Evolutionary conservation across 2,797 vertebrate genomes (phyloP), one percentile per base, ranked within the genome.

Genomic region (Spheniscus humboldti): DNA sequence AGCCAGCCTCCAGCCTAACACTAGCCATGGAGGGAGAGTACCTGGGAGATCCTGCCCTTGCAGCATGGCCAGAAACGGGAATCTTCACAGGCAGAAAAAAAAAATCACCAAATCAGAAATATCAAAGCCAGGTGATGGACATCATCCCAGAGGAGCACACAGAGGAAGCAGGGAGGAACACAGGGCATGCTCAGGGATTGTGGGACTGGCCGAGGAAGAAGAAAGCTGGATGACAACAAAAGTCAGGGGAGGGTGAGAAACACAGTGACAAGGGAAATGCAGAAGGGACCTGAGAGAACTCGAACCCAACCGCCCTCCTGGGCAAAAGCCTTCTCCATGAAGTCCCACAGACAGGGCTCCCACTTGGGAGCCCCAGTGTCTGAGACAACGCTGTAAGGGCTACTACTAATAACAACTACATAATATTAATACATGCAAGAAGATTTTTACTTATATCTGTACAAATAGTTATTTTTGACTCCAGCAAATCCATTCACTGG

Each of bases 291-390:
- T 6, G 18, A 52, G 15, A 80, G 37, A 68, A 30, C 20, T 39
- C 9, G 0, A 0, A 74, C 4, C 33, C 37, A 57, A 11, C 6
- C 8, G 2, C 37, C 28, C 22, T 37, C 59, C 24, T 14, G 19
- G 55, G 39, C 31, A 87, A 56, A 80, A 87, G 15, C 28, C 37
- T 68, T 39, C n/a, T 35, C 57, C 10, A 1, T 37, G n/a, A 73
- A 56, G 41, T 8, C 19, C 74, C 64, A 57, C n/a, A 59, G 43
- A 75, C 17, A 11, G 22, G 6, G 19, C 14, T 60, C n/a, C 53
- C 2, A 1, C 45, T 11, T 3, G 4, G 31, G 22, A 88, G 18
- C 16, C 57, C 31, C 53, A 13, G 19, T 8, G 23, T 27, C 60
- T 28, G 28, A 48, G 53, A 59, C 47, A 39, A 17, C 1, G 2